Evolutionary conservation across 2,113 vertebrate species (phyloP), one percentile per base, ranked within the genome.

Genomic region (Sporophila hypoxantha): DNA sequence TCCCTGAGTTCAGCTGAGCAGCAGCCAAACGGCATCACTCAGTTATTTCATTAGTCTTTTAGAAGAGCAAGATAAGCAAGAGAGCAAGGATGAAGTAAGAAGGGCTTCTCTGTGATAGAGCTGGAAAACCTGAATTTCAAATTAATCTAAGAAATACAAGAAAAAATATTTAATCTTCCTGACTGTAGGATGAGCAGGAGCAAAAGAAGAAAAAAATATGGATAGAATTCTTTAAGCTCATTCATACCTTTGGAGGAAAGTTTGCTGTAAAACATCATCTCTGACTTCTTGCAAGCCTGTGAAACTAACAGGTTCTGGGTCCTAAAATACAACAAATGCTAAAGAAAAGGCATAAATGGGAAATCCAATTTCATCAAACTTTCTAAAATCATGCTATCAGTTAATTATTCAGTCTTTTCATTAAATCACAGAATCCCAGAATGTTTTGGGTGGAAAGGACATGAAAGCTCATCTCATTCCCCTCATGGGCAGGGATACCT

Each of bases 11-110:
- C 76, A 87, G 37, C 79, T 89, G 91, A 65, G 66, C 12, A 75
- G 73, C 76, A 89, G 87, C 76, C 92, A 85, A 73, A 57, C 65
- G 42, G 16, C 82, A 89, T 91, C 76, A 87, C 69, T 85, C 65
- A 80, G n/a, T 90, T 89, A 74, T 82, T 77, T 91, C 71, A 77
- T 80, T 70, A 65, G 73, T 71, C 68, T 85, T 79, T 80, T 42
- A 61, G 55, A 85, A 82, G 79, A 57, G 61, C 61, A 90, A 47
- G 84, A 76, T 65, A 93, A 73, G 82, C 55, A 84, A 89, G 71
- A 36, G 65, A 93, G 68, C 49, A 92, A 75, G 0, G 0, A 55
- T 80, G 53, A 80, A 85, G 17, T 57, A 85, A 52, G 78, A 85
- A 77, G n/a, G 14, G 27, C 41, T 89, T 83, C 36, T 79, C 64